A percentile compares a stretch with the other conserved stretches of the same genome.
Conservation (phyloP, 2,888 invertebrate species). For the Acholoe squamosa region DNA sequence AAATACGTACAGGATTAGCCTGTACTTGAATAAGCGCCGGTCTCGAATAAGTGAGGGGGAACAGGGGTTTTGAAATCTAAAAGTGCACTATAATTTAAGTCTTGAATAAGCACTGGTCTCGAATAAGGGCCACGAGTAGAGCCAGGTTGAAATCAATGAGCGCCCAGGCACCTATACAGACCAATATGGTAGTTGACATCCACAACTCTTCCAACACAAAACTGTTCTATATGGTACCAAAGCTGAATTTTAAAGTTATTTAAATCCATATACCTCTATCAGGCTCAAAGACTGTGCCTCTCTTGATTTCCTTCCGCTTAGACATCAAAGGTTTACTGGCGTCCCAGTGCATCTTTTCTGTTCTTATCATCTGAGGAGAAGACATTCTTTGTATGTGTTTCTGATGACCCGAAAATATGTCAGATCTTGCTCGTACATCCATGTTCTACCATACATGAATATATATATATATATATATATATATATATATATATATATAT, state of each 20-base stretch:
- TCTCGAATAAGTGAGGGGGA: too few species aligned
- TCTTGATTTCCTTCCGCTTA: not conserved
- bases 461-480: not conserved
- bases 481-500: not conserved
- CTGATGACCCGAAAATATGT: not conserved
- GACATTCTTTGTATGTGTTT: not conserved
- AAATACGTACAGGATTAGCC: too few species aligned
- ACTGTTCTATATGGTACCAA: not conserved
- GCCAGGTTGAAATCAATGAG: too few species aligned
- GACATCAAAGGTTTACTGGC: not conserved
- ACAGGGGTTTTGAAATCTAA: too few species aligned
- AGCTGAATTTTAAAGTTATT: not conserved
- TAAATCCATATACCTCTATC: not conserved
- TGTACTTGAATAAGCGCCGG: too few species aligned
- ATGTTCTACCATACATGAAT: not conserved
- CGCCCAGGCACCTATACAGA: too few species aligned
- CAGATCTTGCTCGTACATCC: not conserved
- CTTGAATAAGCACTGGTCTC: too few species aligned
- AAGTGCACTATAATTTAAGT: too few species aligned
- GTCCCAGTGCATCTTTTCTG: not conserved
- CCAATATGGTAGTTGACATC: too few species aligned
- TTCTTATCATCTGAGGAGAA: not conserved
- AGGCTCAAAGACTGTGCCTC: not conserved
- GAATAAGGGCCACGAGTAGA: too few species aligned
- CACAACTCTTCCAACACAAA: too few species aligned